phyloP scores from a whole-genome alignment of 2,797 vertebrate species.

The Chloroceryle inda region DNA sequence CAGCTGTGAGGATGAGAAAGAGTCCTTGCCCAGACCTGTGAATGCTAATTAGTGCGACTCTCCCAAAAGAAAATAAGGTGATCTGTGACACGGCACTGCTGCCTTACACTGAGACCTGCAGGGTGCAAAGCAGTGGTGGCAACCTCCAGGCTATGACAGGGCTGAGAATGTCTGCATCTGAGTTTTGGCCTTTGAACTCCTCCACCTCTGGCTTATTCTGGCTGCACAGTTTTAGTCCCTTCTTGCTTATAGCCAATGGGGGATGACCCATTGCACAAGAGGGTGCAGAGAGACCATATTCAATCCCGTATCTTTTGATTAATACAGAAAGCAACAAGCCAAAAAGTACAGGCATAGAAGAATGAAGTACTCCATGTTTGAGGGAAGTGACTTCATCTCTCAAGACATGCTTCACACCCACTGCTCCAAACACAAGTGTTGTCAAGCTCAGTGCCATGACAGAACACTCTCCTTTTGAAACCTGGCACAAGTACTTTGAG shows the following conservation, averaged over 20 bases:
- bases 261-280: neutral
- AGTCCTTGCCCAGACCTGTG: neutral
- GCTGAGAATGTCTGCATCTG: neutral
- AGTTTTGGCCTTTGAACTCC: neutral
- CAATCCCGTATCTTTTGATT: neutral
- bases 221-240: neutral
- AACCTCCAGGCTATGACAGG: neutral
- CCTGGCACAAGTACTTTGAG: neutral
- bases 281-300: neutral
- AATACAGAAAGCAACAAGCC: neutral
- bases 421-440: neutral
- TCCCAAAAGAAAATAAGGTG: neutral
- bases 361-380: neutral
- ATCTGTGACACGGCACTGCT: neutral
- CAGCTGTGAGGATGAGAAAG: neutral
- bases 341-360: neutral
- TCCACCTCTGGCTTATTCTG: neutral
- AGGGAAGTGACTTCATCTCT: neutral
- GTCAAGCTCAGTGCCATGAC: neutral
- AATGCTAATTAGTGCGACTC: too few species aligned
- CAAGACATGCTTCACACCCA: neutral
- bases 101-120: neutral
- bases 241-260: neutral
- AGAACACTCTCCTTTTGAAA: neutral
- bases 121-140: neutral